Evolutionary conservation across 1,140 invertebrate genomes (phyloP), one percentile per base, ranked within the genome.

Genomic region (Lineus longissimus): DNA sequence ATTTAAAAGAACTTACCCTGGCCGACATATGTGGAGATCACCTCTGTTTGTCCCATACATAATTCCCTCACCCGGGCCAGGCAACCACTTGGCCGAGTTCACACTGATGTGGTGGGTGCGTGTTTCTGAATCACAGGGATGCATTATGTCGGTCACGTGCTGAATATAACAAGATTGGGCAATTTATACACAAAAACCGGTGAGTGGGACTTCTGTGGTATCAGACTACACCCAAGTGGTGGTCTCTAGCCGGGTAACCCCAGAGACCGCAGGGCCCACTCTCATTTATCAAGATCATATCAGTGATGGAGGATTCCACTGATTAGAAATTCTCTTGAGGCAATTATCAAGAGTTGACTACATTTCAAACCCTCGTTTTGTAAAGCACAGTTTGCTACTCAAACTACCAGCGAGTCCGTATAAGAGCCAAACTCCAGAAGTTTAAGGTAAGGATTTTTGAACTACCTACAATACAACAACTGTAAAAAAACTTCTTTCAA

Each of bases 1-100:
- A 4, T 36, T 15, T 36, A 36, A 15, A 36, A 7, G 33, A 7
- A 56, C 73, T 70, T 63, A 81, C 77, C 73, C 72, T 43, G 75
- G 76, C 54, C 71, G 59, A 64, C 72, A 79, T 55, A 93, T 87
- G 70, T 88, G 87, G 13, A 94, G 83, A 73, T 91, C 88, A 56
- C 92, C 92, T 45, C 87, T 89, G 72, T 91, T 93, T 43, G 91
- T 93, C 1, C 90, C 91, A 80, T 91, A 93, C 31, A 92, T 88
- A 56, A 93, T 84, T 0, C 91, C 91, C 76, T 91, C 89, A 0
- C 92, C 91, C 15, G 90, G 85, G 29, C 87, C 85, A 0, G 91
- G 91, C 19, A 90, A 85, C 91, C 91, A 94, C 57, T 89, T 83
- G 31, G 92, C 89, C 69, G 90, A 92, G 83, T 93, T 94, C 11